Evolutionary conservation across 2,113 vertebrate genomes (phyloP).

Genomic region (Mixornis gularis): DNA sequence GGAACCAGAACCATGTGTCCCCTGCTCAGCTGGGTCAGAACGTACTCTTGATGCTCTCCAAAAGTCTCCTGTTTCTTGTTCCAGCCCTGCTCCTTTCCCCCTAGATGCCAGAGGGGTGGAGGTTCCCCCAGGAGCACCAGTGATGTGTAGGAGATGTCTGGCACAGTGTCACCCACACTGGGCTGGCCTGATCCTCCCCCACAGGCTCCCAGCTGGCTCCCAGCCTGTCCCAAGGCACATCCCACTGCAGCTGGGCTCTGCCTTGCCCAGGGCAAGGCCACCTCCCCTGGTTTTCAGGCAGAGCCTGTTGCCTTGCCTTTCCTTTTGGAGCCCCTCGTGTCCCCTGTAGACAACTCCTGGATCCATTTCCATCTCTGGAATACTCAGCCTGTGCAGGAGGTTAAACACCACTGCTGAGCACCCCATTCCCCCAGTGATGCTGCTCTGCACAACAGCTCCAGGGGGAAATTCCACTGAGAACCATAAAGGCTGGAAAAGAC

Average conservation of each 20-base stretch:
- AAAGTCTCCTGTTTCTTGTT: too few relatives aligned
- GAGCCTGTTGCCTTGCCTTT: not conserved
- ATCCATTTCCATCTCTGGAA: not conserved
- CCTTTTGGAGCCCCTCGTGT: not conserved
- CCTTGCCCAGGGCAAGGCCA: not conserved
- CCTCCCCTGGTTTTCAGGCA: not conserved
- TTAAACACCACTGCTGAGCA: not conserved
- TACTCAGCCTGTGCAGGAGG: not conserved
- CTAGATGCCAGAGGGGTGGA: too few relatives aligned
- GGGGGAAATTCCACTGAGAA: not conserved
- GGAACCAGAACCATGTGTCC: too few relatives aligned
- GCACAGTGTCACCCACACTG: rapidly evolving
- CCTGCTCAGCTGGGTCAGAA: too few relatives aligned
- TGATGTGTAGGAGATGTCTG: too few relatives aligned
- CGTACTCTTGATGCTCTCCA: too few relatives aligned
- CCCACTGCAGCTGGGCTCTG: not conserved
- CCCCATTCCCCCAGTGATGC: rapidly evolving
- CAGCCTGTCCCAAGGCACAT: not conserved
- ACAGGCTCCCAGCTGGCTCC: not conserved
- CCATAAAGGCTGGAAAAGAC: not conserved
- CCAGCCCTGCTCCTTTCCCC: too few relatives aligned
- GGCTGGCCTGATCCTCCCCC: not conserved
- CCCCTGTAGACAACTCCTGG: not conserved
- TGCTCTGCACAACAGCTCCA: not conserved
- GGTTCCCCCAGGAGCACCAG: too few relatives aligned